Percentiles rank a stretch among this genome's conserved stretches.
These are phyloP conservation scores for Tortricodes alternella DNA, from an alignment of 2,888 invertebrate species.

Conservation along the genomic window DNA sequence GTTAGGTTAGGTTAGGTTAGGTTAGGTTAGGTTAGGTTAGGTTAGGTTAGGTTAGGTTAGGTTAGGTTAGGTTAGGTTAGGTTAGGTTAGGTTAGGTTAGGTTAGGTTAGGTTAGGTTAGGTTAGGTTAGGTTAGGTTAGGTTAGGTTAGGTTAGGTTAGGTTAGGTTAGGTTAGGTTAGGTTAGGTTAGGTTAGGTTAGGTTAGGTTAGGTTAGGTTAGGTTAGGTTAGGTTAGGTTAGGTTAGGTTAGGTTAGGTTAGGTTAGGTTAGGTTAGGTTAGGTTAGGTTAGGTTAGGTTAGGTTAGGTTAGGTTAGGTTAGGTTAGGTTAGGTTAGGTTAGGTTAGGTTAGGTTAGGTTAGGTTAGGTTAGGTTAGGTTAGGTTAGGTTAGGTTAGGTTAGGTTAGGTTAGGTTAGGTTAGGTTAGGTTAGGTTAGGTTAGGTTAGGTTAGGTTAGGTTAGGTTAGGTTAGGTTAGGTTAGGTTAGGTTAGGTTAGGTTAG, in stretches of 20 bases:
- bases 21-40: too few species aligned
- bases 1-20: not conserved
- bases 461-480: constrained; percentile 1
- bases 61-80: too few species aligned
- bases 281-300: not conserved
- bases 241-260: too few species aligned
- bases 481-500: constrained; percentile 1
- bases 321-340: not conserved
- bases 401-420: constrained; percentile 9
- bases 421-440: constrained; percentile 9
- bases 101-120: too few species aligned
- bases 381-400: constrained; percentile 6
- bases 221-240: too few species aligned
- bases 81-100: too few species aligned
- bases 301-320: not conserved
- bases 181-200: too few species aligned
- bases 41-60: too few species aligned
- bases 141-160: too few species aligned
- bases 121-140: too few species aligned
- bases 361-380: not conserved
- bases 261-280: not conserved
- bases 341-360: not conserved
- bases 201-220: too few species aligned
- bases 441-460: constrained; percentile 7
- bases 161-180: too few species aligned